Evolutionary conservation across 2,797 vertebrate species (phyloP).

Genomic region (Crocidura indochinensis): DNA sequence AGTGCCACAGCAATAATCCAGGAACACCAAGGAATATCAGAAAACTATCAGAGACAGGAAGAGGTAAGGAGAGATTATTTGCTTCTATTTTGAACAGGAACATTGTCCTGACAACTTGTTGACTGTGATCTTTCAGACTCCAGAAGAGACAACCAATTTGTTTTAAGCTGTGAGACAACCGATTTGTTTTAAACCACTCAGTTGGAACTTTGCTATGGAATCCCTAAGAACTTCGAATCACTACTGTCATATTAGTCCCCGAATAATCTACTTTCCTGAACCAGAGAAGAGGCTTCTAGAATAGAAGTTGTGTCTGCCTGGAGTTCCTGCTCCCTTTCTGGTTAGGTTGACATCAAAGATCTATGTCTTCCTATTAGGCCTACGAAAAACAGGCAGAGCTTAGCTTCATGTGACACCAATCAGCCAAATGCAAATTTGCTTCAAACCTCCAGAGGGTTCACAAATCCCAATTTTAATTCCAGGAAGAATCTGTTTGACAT

Average conservation of each 20-base stretch:
- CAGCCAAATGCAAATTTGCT: constrained; percentile 51
- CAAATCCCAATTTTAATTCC: constrained; percentile 36
- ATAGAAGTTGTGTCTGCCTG: background rate
- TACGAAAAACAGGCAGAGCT: background rate
- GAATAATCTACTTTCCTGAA: background rate
- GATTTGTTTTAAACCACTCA: background rate
- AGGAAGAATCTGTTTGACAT: constrained; percentile 31
- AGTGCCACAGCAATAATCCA: background rate
- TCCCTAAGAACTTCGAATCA: background rate
- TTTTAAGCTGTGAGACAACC: background rate
- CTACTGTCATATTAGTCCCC: background rate
- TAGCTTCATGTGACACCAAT: background rate
- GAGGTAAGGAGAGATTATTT: background rate
- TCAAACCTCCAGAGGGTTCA: constrained; percentile 15
- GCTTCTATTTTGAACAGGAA: background rate
- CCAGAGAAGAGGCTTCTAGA: background rate
- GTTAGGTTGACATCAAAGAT: background rate
- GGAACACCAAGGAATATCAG: background rate
- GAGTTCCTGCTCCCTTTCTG: background rate
- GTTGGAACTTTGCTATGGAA: background rate
- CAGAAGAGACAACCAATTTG: too few relatives aligned
- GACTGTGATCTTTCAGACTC: background rate
- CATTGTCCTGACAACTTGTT: background rate
- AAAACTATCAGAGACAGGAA: background rate
- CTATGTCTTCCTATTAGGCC: background rate